These are phyloP conservation scores for Muscina levida DNA, from an alignment of 2,888 invertebrate genomes.

Conservation along the genomic window DNA sequence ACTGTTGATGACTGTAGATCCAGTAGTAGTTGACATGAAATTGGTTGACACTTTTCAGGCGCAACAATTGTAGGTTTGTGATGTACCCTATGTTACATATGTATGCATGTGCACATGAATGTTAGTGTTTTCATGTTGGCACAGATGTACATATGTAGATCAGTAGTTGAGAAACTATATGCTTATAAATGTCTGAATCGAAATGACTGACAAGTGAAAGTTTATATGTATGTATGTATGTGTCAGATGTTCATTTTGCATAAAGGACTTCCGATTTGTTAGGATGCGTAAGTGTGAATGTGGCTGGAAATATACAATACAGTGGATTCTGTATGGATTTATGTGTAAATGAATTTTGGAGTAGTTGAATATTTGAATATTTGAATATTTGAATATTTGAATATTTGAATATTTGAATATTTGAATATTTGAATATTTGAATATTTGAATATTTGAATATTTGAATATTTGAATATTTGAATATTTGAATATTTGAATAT, in stretches of 20 bases:
- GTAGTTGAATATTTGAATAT: background rate
- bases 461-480: no score
- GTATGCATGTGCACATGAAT: background rate
- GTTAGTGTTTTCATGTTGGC: no score
- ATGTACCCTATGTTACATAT: background rate
- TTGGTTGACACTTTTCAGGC: constrained; percentile 59
- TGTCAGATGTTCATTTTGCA: constrained; percentile 35
- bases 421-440: no score
- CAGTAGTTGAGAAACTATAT: no score
- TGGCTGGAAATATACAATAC: no score
- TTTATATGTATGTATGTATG: background rate
- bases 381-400: no score
- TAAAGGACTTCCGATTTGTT: background rate
- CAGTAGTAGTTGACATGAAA: constrained; percentile 57
- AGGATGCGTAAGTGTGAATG: background rate
- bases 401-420: no score
- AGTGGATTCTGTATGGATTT: background rate
- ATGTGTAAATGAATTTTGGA: background rate
- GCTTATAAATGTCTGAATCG: constrained; percentile 9
- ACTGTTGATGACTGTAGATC: constrained; percentile 52
- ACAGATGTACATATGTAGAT: background rate
- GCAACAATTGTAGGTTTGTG: constrained; percentile 51
- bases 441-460: no score
- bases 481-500: no score
- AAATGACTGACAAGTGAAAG: constrained; percentile 31